A percentile compares a stretch with the other conserved stretches of the same genome.
Conservation (phyloP, 2,113 vertebrate species). For the Oncorhynchus masou region DNA sequence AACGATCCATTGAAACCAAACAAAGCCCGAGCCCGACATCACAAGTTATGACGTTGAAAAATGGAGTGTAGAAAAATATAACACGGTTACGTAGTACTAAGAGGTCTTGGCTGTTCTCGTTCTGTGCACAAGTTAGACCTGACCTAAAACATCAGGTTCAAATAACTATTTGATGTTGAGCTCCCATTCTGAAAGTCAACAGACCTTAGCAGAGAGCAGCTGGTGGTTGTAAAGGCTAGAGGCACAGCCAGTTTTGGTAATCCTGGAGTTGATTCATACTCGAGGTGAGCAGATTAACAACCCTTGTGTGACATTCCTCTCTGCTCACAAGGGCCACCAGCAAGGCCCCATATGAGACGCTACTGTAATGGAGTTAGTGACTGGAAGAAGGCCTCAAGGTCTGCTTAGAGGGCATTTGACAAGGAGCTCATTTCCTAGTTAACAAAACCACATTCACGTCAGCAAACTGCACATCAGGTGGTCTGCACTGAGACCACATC, state of each 20-base stretch:
- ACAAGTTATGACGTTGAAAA: conserved; percentile 16
- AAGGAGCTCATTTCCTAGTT: too few species aligned
- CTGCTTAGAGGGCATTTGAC: not conserved
- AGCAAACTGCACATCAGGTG: not conserved
- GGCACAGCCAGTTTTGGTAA: conserved; percentile 53
- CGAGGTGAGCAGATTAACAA: conserved; percentile 26
- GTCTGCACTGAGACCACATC: too few species aligned
- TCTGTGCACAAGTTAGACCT: not conserved
- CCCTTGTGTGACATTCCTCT: conserved; percentile 24
- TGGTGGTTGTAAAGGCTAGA: conserved; percentile 46
- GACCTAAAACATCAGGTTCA: conserved; percentile 17
- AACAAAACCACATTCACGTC: not conserved
- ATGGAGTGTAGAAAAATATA: conserved; percentile 33
- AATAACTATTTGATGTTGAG: conserved; percentile 26
- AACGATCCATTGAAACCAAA: conserved; percentile 18
- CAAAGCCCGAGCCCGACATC: conserved; percentile 15
- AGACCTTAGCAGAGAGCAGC: conserved; percentile 38
- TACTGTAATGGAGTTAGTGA: not conserved
- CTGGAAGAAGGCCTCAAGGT: not conserved
- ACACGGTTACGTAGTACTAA: not conserved
- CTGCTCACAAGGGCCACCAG: not conserved
- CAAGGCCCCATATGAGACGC: not conserved
- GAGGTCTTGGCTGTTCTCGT: conserved; percentile 6
- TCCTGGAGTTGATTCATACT: conserved; percentile 20
- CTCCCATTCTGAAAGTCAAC: conserved; percentile 19